phyloP scores from a whole-genome alignment of 2,113 vertebrate species.

The Microtus montanus region DNA sequence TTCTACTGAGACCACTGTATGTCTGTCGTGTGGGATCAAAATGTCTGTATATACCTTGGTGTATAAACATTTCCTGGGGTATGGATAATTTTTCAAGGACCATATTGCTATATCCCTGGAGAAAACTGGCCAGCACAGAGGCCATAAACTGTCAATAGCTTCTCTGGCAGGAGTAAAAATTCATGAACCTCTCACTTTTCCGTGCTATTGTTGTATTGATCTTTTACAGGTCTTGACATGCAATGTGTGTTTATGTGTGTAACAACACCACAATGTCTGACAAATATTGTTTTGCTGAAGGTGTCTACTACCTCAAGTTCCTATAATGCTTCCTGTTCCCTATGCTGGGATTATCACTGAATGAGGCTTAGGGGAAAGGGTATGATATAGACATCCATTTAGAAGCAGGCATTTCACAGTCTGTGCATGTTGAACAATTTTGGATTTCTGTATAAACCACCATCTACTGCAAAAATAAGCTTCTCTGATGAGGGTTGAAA shows the following conservation, averaged over 20 bases:
- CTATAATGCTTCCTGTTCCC: not conserved
- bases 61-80: not conserved
- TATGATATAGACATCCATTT: not conserved
- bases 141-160: not conserved
- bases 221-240: not conserved
- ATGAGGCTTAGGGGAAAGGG: not conserved
- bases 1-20: not conserved
- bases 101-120: not conserved
- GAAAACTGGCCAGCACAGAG: not conserved
- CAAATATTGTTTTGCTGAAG: not conserved
- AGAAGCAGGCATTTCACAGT: not conserved
- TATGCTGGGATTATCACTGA: not conserved
- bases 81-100: not conserved
- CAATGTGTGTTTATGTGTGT: not conserved
- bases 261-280: not conserved
- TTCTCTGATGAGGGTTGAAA: no score
- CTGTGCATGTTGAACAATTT: not conserved
- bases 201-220: not conserved
- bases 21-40: no score
- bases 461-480: no score
- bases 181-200: not conserved
- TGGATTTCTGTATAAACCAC: not conserved
- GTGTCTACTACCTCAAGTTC: not conserved
- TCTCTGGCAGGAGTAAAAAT: not conserved
- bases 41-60: not conserved